Percentiles rank a stretch among this genome's conserved stretches.
Conservation (phyloP, 2,888 invertebrate genomes). For the Cerastoderma edule region DNA sequence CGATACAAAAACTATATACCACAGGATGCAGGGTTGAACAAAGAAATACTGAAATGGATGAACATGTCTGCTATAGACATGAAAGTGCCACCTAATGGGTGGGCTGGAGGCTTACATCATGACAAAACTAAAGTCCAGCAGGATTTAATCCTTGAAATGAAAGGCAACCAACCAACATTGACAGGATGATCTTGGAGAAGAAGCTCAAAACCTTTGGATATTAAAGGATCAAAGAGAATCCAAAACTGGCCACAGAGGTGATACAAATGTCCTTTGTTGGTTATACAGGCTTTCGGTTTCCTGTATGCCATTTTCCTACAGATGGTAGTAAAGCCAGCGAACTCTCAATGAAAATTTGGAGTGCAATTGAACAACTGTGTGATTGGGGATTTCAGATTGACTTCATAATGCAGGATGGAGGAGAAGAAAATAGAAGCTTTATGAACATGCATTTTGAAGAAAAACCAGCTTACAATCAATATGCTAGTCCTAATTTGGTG, state of each 20-base stretch:
- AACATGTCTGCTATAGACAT: conserved; percentile 24
- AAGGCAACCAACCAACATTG: conserved; percentile 11
- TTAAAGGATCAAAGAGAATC: conserved; percentile 24
- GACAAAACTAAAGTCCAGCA: conserved; percentile 52
- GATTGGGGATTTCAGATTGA: conserved; percentile 42
- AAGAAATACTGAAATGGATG: conserved; percentile 41
- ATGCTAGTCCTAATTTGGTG: conserved; percentile 30
- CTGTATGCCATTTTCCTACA: neutral
- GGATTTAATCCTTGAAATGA: conserved; percentile 32
- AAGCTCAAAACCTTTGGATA: conserved; percentile 29
- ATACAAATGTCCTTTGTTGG: neutral
- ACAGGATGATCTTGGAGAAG: conserved; percentile 42
- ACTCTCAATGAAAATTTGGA: conserved; percentile 37
- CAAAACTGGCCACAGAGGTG: neutral
- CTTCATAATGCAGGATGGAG: conserved; percentile 49
- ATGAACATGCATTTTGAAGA: conserved; percentile 38
- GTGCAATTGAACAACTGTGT: conserved; percentile 28
- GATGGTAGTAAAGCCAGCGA: conserved; percentile 18
- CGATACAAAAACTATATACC: conserved; percentile 21
- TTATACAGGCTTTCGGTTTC: neutral
- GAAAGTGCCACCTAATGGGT: conserved; percentile 26
- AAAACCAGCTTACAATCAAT: neutral
- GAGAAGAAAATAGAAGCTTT: conserved; percentile 41
- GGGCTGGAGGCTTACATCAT: conserved; percentile 36
- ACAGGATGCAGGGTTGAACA: conserved; percentile 37